Base-by-base conservation (phyloP, 1,140 invertebrate genomes). In the Eubasilissa regina region DNA sequence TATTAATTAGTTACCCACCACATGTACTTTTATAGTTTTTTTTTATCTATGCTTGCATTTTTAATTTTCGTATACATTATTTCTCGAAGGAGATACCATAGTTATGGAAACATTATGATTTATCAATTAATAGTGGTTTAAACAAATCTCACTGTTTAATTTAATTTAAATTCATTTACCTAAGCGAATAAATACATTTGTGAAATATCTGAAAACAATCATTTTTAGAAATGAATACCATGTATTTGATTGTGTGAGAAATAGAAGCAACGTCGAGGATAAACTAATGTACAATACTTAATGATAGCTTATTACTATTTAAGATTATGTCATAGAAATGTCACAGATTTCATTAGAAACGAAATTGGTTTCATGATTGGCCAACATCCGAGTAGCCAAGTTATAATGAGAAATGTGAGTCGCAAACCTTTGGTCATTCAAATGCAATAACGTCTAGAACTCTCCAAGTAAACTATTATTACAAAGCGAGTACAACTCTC, bases 401-500 rank as follows among this genome's bases (percentile, higher is more conserved):
- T 70, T 70, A 11, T 53, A 70, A 70, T 70, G 66, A 70, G 66
- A 47, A 25, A 11, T 66, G 10, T 70, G 25, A 70, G 15, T 9
- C 47, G 19, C 11, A 48, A 25, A 9, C 8, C 47, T 48, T n/a
- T 15, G 15, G 45, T 10, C 45, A 53, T 62, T 73, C 47, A 53
- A 73, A 73, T 75, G 58, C 74, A 75, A 75, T 64, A 48, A 45
- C 45, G 15, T 25, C 74, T n/a, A 21, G 12, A 70, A 64, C 48
- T 48, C 25, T 35, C 45, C 12, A 60, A 62, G 56, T 64, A 44
- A 56, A 64, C 48, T n/a, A 70, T 70, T 47, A 70, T 78, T 56
- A 43, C 60, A 56, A 70, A 78, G 66, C 15, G 48, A 72, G 19
- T 21, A 21, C 35, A 75, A 58, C 76, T 70, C 66, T 78, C 70